Percentiles rank a stretch among this genome's conserved stretches.
Evolutionary conservation across 35 echinoderm and acorn worm species (phyloP).

Genomic region (Apostichopus japonicus): DNA sequence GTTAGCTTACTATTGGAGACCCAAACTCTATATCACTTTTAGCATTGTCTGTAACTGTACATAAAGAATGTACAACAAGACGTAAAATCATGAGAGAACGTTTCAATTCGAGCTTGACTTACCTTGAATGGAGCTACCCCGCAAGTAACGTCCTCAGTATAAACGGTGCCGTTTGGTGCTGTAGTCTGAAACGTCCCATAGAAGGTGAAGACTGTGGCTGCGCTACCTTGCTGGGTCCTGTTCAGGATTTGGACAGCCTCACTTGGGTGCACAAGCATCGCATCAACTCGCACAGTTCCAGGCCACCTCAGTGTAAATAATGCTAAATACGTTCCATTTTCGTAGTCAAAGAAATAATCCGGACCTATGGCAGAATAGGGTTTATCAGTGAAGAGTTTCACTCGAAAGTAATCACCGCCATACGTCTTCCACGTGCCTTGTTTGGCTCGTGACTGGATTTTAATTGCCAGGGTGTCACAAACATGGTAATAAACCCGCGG

Average conservation of each 20-base stretch:
- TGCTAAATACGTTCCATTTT: constrained; percentile 58
- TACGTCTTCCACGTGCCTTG: not conserved
- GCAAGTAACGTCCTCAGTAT: not conserved
- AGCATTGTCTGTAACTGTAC: no score
- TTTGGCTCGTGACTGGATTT: constrained; percentile 24
- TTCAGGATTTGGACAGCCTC: constrained; percentile 51
- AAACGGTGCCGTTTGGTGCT: not conserved
- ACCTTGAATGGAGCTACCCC: constrained; percentile 20
- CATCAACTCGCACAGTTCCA: constrained; percentile 6
- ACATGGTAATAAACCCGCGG: not conserved
- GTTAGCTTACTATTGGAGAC: no score
- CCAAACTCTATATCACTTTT: no score
- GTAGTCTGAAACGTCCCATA: not conserved
- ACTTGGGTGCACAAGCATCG: constrained; percentile 45
- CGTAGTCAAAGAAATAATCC: constrained; percentile 46
- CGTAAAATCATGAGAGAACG: no score
- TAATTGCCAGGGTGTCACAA: constrained; percentile 21
- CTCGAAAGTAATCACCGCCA: constrained; percentile 62
- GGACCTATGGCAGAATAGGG: constrained; percentile 31
- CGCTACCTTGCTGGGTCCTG: not conserved
- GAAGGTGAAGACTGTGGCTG: constrained; percentile 1
- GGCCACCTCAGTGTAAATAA: constrained; percentile 53
- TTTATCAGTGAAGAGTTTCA: constrained; percentile 34
- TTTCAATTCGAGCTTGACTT: no score
- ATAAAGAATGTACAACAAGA: no score